phyloP scores from a whole-genome alignment of 2,888 invertebrate species.

The Acanthacorydalis orientalis region DNA sequence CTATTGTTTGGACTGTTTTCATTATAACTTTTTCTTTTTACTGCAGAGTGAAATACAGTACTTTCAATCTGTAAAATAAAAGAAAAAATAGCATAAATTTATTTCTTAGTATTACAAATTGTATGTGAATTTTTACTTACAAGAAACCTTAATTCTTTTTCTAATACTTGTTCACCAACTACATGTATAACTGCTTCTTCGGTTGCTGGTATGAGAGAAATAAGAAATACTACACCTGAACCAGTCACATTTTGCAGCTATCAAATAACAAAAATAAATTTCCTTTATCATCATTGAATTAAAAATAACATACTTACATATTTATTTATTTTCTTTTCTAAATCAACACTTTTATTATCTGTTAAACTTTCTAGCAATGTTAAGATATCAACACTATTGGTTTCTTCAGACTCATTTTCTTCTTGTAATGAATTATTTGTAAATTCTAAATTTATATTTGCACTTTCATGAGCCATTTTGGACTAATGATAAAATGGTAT shows the following conservation, averaged over 20 bases:
- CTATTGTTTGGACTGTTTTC: neutral
- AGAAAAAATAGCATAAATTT: too few relatives aligned
- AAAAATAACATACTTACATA: conserved; percentile 30
- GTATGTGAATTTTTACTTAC: conserved; percentile 24
- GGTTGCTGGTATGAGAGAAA: conserved; percentile 33
- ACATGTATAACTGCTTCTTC: conserved; percentile 44
- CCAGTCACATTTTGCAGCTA: conserved; percentile 29
- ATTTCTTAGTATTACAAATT: conserved; percentile 17
- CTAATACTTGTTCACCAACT: conserved; percentile 30
- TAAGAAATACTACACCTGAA: conserved; percentile 32
- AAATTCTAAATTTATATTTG: too few relatives aligned
- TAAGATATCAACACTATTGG: conserved; percentile 37
- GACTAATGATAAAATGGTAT: too few relatives aligned
- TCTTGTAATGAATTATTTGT: too few relatives aligned
- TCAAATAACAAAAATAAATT: conserved; percentile 7
- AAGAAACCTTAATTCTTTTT: conserved; percentile 31
- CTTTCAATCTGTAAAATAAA: conserved; percentile 13
- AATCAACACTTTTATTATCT: conserved; percentile 28
- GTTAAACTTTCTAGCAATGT: conserved; percentile 29
- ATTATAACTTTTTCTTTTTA: conserved; percentile 4
- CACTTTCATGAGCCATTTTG: too few relatives aligned
- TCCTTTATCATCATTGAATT: neutral
- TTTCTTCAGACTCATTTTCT: too few relatives aligned
- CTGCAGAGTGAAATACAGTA: conserved; percentile 14
- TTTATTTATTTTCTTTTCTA: conserved; percentile 40